Percentiles rank a stretch among this genome's conserved stretches.
These are phyloP conservation scores for Drosophila aldrichi DNA, from an alignment of 2,888 invertebrate species.

Conservation along the genomic window DNA sequence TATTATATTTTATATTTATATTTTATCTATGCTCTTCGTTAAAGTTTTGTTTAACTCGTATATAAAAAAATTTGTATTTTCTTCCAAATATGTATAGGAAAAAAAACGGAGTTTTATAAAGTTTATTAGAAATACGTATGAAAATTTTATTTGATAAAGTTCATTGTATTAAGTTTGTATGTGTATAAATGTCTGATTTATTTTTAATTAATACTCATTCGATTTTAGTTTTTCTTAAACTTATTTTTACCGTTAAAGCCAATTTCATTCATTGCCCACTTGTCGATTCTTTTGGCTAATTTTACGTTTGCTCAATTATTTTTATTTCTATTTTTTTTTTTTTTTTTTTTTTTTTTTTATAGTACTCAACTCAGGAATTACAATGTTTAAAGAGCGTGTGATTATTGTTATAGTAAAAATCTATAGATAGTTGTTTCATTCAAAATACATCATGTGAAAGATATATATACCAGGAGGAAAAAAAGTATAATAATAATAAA, in stretches of 20 bases:
- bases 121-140: slow-evolving; percentile 80
- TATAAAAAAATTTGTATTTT: no score
- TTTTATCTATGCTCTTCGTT: no score
- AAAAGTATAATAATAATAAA: slow-evolving; percentile 20
- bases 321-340: slow-evolving; percentile 12
- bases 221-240: slow-evolving; percentile 2
- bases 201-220: slow-evolving; percentile 35
- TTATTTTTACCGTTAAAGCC: slow-evolving; percentile 61
- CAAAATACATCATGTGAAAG: slow-evolving; percentile 48
- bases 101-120: slow-evolving; percentile 5
- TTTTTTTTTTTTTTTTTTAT: slow-evolving; percentile 18
- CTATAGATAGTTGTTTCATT: slow-evolving; percentile 67
- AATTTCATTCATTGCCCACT: slow-evolving; percentile 43
- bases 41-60: no score
- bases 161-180: slow-evolving; percentile 69
- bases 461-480: slow-evolving; percentile 29
- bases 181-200: slow-evolving; percentile 33
- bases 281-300: slow-evolving; percentile 77
- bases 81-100: no score
- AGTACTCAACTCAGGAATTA: slow-evolving; percentile 36
- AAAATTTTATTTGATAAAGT: slow-evolving; percentile 81
- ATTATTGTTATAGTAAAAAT: slow-evolving; percentile 45
- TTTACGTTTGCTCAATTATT: slow-evolving; percentile 58
- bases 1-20: no score
- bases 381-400: slow-evolving; percentile 40